Percentiles rank a stretch among this genome's conserved stretches.
Evolutionary conservation across 2,888 invertebrate species (phyloP).

Genomic region (Lacanobia wlatinum): DNA sequence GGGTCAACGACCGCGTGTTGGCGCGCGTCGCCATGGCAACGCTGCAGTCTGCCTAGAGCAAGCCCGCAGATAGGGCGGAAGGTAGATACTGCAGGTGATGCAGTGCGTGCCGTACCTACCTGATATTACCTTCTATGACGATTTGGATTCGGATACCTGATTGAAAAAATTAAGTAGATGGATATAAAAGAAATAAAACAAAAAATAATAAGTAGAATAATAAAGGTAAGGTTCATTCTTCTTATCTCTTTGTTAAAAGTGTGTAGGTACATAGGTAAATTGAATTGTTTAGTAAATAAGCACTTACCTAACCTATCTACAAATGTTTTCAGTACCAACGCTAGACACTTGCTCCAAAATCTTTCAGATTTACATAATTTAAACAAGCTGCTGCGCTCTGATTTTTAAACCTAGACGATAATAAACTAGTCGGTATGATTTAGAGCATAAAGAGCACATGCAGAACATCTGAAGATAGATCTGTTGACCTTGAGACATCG

Average conservation of each 20-base stretch:
- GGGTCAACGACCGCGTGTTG: slow-evolving; percentile 78
- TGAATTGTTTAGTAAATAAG: too few species aligned
- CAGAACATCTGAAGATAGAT: slow-evolving; percentile 10
- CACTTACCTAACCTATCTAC: too few species aligned
- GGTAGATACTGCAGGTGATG: slow-evolving; percentile 15
- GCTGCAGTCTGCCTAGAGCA: slow-evolving; percentile 69
- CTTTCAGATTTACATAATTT: too few species aligned
- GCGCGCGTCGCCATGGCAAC: slow-evolving; percentile 78
- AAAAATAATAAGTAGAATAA: too few species aligned
- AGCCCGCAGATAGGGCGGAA: slow-evolving; percentile 19
- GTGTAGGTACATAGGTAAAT: too few species aligned
- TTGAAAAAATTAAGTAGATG: too few species aligned
- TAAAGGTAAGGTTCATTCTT: too few species aligned
- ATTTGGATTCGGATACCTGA: background rate
- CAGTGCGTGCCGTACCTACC: background rate
- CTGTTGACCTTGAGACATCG: slow-evolving; percentile 43
- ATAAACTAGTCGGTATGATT: slow-evolving; percentile 15
- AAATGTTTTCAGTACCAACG: too few species aligned
- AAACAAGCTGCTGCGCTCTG: background rate
- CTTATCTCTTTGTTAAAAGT: too few species aligned
- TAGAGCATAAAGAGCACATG: background rate
- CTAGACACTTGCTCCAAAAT: too few species aligned
- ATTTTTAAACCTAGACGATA: background rate
- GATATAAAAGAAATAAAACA: too few species aligned
- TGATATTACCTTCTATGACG: background rate